Evolutionary conservation across 2,797 vertebrate species (phyloP), one percentile per base, ranked within the genome.

Genomic region (Dryobates pubescens): DNA sequence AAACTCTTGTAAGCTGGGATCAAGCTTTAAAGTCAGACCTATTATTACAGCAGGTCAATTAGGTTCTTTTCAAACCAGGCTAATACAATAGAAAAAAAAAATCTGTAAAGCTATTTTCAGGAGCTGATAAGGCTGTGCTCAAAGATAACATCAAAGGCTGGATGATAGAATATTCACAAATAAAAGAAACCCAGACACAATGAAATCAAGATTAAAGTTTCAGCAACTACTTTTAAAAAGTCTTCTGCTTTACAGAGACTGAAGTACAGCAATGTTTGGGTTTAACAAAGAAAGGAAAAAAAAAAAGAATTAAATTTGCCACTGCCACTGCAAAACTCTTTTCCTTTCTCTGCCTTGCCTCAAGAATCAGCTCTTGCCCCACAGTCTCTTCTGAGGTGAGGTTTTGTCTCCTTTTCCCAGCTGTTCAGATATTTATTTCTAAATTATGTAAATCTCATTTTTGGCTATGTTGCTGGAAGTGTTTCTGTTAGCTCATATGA

Each of bases 11-110:
- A 97, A 95, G 79, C 70, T 93, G 67, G 72, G 84, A 96, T 84
- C 88, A 94, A 91, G 82, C 80, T 94, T 96, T 93, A 89, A 95
- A 95, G 92, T 92, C 79, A 97, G 95, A 89, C n/a, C 64, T 96
- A 90, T 95, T 97, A 96, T 96, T 96, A 95, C 61, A 93, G 47
- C n/a, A 94, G 94, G 92, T 93, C 96, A 97, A 96, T 96, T 97
- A 96, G 77, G 71, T 89, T 93, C 78, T 95, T 94, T 86, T 95
- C 93, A 97, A 94, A 84, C 67, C 68, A 88, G 30, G 88, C 72
- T 95, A 95, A 96, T 70, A 96, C 70, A 93, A 90, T 83, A 77
- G 88, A 67, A 96, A 95, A 82, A 82, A 59, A 65, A 0, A 43
- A 53, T 79, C 92, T 90, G 36, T 86, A 78, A 95, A 95, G 96